A percentile compares a stretch with the other conserved stretches of the same genome.
Evolutionary conservation across 1,140 invertebrate species (phyloP).

Genomic region (Procambarus clarkii): DNA sequence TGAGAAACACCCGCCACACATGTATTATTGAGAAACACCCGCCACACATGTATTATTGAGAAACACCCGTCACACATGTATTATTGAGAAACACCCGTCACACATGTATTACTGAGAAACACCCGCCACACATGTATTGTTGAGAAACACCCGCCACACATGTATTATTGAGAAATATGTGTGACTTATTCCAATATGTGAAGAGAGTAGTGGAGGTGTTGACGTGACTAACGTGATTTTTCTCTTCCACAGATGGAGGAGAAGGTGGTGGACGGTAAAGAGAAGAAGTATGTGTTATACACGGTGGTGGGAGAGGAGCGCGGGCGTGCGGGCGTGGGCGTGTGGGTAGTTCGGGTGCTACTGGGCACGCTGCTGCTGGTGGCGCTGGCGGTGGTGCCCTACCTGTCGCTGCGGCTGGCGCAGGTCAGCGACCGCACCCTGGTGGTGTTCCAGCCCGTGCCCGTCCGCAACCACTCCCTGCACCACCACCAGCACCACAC

Average conservation of each 20-base stretch:
- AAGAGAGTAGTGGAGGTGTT: too few relatives aligned
- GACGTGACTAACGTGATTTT: neutral
- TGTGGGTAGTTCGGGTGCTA: slow-evolving; percentile 57
- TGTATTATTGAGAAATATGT: too few relatives aligned
- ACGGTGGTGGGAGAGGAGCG: slow-evolving; percentile 69
- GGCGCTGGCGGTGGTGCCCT: slow-evolving; percentile 61
- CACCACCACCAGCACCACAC: slow-evolving; percentile 34
- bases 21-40: too few relatives aligned
- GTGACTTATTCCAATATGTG: too few relatives aligned
- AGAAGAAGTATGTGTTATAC: slow-evolving; percentile 71
- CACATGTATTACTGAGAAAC: too few relatives aligned
- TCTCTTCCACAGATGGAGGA: slow-evolving; percentile 69
- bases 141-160: too few relatives aligned
- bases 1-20: too few relatives aligned
- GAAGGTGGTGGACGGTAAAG: slow-evolving; percentile 69
- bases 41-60: too few relatives aligned
- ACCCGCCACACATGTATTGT: too few relatives aligned
- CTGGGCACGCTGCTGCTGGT: slow-evolving; percentile 69
- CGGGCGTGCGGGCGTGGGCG: slow-evolving; percentile 47
- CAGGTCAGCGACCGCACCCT: slow-evolving; percentile 63
- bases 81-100: too few relatives aligned
- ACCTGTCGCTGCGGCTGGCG: slow-evolving; percentile 67
- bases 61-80: too few relatives aligned
- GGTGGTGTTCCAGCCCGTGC: slow-evolving; percentile 70
- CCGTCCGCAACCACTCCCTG: slow-evolving; percentile 46